Evolutionary conservation across 2,888 invertebrate species (phyloP).

Genomic region (Pseudeuparius sepicola): DNA sequence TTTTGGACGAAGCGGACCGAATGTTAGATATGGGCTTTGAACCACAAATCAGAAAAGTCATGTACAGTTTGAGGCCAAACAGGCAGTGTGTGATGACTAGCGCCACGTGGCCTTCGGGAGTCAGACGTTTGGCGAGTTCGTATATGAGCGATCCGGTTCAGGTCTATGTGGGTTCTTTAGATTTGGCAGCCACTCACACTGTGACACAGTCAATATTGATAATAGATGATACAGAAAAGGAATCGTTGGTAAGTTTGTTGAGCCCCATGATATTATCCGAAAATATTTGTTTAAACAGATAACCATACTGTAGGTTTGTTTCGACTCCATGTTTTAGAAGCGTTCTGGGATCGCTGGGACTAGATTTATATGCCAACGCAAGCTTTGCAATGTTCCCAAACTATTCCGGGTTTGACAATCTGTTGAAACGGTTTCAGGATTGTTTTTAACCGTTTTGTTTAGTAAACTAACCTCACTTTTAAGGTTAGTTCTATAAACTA

Average conservation of each 20-base stretch:
- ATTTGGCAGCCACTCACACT: conserved; percentile 81
- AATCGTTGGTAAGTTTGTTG: conserved; percentile 42
- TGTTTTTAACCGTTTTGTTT: too few relatives aligned
- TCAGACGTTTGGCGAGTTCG: conserved; percentile 71
- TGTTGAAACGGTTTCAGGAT: too few relatives aligned
- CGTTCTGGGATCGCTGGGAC: too few relatives aligned
- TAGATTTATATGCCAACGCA: too few relatives aligned
- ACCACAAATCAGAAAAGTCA: conserved; percentile 75
- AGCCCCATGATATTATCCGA: too few relatives aligned
- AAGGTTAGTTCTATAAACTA: too few relatives aligned
- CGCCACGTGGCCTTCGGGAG: conserved; percentile 90
- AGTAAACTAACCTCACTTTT: too few relatives aligned
- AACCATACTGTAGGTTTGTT: too few relatives aligned
- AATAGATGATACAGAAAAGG: conserved; percentile 57
- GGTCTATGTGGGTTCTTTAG: conserved; percentile 79
- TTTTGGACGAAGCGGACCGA: conserved; percentile 86
- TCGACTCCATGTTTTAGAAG: too few relatives aligned
- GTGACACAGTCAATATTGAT: conserved; percentile 74
- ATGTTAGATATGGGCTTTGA: conserved; percentile 86
- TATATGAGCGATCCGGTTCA: conserved; percentile 88
- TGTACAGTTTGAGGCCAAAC: conserved; percentile 75
- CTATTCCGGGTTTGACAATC: too few relatives aligned
- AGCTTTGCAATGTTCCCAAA: too few relatives aligned
- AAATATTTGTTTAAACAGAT: too few relatives aligned
- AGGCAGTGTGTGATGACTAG: conserved; percentile 94